Evolutionary conservation across 2,797 vertebrate genomes (phyloP), one percentile per base, ranked within the genome.

Genomic region (Geotrypetes seraphini): DNA sequence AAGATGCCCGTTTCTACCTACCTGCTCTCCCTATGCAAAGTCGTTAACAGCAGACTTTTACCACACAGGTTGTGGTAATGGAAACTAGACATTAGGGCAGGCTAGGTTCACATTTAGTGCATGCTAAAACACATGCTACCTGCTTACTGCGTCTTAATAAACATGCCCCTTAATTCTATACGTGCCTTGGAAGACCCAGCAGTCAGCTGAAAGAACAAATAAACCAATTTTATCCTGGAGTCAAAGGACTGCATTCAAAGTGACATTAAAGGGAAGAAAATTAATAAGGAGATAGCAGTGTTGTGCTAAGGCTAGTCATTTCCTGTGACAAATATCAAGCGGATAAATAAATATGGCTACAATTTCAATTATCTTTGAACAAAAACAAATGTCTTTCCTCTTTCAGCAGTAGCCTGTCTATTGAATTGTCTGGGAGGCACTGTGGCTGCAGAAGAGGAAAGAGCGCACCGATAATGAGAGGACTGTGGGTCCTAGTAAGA

Each of bases 291-390:
- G 44, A 65, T 58, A 38, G 54, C 60, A 47, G 42, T 0, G 5
- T n/a, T n/a, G n/a, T n/a, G n/a, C n/a, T n/a, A n/a, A n/a, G n/a
- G n/a, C 31, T 43, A 33, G 31, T 23, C 5, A 10, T 47, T 61
- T 47, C 33, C n/a, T n/a, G n/a, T n/a, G n/a, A 26, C 49, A 42
- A 31, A 13, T 16, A 39, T 26, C 25, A 6, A 15, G 35, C 28
- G 4, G 34, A 49, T 47, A 63, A 57, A 50, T 32, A 60, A 12
- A 50, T 27, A 37, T 22, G 49, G 34, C 47, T 24, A 50, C 57
- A 58, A 50, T 57, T 63, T 50, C 39, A 29, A 10, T 27, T 25
- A 26, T 17, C 30, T 52, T 31, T 38, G 18, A 50, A 45, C 42
- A 37, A 18, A 23, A 20, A 25, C 1, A 15, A 5, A 19, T 35